Base-by-base conservation (phyloP, 1,140 invertebrate genomes). In the Drosophila setifemur region DNA sequence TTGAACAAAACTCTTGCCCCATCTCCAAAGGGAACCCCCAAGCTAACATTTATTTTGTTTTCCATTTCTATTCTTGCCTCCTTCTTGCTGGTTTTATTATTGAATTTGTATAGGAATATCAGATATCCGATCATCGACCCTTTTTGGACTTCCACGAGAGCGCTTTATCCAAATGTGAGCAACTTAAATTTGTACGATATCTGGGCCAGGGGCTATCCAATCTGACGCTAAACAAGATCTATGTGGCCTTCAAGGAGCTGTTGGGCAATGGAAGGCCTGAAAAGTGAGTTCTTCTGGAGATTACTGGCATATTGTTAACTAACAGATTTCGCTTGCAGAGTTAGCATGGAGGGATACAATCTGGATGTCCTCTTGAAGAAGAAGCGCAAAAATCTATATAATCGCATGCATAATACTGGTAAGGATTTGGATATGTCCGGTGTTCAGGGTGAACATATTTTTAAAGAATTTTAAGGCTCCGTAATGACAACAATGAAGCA, bases 101-200 rank as follows among this genome's bases (percentile, higher is more conserved):
- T 26, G 16, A 12, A 44, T 9, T 18, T 44, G 8, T 6, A 33
- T 44, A 90, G 89, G 89, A 90, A 89, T 90, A 90, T 90, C 88
- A 90, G 86, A 89, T 90, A 77, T 85, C 88, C 85, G 89, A 90
- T 90, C 89, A 90, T 90, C 76, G 89, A 89, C 89, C 89, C 86
- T 90, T 90, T 90, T 88, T 90, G 89, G 89, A 90, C 83, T 90
- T 90, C 85, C 89, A 90, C 88, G 89, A 90, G 88, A 90, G 89
- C 74, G 89, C 89, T 73, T 71, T 90, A 89, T 87, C 89, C 72
- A 90, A 90, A 75, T 85, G 75, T 88, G 90, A 91, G 49, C 87
- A 89, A 68, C 76, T 90, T 74, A 91, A 91, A 81, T 91, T 91
- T 88, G 83, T 90, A 78, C 85, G 88, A 78, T 91, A 86, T 89